Evolutionary conservation across 2,797 vertebrate genomes (phyloP), one percentile per base, ranked within the genome.

Genomic region (Iguana delicatissima): DNA sequence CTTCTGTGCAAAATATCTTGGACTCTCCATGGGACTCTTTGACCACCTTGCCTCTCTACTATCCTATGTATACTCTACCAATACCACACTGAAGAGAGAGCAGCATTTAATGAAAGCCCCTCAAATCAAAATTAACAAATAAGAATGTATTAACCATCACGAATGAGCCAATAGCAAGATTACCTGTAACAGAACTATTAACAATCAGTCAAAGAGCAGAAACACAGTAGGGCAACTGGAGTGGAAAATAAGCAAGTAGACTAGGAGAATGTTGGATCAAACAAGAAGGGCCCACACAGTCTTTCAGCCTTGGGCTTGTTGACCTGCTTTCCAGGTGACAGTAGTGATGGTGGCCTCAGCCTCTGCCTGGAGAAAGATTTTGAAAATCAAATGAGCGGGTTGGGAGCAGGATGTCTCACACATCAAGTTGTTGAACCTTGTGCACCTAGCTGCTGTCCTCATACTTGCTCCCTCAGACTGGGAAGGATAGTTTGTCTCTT

Each of bases 301-400:
- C 90, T 91, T 91, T 91, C 85, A 84, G n/a, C 80, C 74, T 46
- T 67, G 80, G 90, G 90, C 29, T 84, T 83, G 50, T 57, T 69
- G 80, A 81, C 90, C 57, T 87, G 81, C 46, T 77, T 91, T 91
- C 80, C 80, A 69, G 90, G 62, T 5, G 6, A 62, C 90, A 91
- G 80, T 91, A 91, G 90, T 91, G 80, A 87, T 91, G 90, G 90
- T 91, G 85, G 73, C 80, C 22, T 16, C 90, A 91, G 85, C 73
- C 80, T 88, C 52, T 55, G 29, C 42, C 59, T 77, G 73, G 80
- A 90, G 35, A 46, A 77, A 52, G 52, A 55, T 77, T 64, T 77
- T 69, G 57, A 83, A 83, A 87, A 84, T 35, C 35, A 84, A 91
- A 52, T 69, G 59, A 46, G 3, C 16, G 22, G 67, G 67, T 10